Percentiles rank a stretch among this genome's conserved stretches.
Conservation (phyloP, 1,140 invertebrate genomes). For the Cydia strobilella region DNA sequence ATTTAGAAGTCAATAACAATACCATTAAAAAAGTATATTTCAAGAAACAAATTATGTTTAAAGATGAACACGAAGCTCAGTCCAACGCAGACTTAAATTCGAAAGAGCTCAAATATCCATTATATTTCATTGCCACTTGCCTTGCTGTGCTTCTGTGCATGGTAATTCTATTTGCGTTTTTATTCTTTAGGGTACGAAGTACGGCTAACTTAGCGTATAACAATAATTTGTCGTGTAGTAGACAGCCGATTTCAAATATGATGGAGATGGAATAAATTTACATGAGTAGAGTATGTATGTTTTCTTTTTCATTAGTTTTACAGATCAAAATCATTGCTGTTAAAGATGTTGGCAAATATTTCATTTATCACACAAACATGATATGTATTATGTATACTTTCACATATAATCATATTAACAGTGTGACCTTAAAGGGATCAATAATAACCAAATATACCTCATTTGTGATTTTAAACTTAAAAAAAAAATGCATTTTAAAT, state of each 20-base stretch:
- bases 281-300: neutral
- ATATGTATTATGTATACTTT: no score
- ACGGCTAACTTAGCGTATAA: neutral
- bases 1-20: neutral
- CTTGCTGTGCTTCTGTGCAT: neutral
- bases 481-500: no score
- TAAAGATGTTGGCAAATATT: no score
- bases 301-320: no score
- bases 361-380: no score
- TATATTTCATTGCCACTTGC: constrained; percentile 1
- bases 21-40: neutral
- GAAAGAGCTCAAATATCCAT: neutral
- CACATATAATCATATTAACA: no score
- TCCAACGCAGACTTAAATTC: neutral
- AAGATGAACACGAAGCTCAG: neutral
- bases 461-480: no score
- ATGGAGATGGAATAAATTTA: constrained; percentile 6
- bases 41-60: neutral
- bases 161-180: neutral
- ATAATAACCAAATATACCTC: no score
- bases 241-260: constrained; percentile 9
- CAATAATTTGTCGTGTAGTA: neutral
- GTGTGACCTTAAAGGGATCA: no score
- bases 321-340: no score
- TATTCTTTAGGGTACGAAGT: neutral